Percentiles rank a stretch among this genome's conserved stretches.
Evolutionary conservation across 92 coral and sea anemone species (phyloP).

Genomic region (Diadumene lineata): DNA sequence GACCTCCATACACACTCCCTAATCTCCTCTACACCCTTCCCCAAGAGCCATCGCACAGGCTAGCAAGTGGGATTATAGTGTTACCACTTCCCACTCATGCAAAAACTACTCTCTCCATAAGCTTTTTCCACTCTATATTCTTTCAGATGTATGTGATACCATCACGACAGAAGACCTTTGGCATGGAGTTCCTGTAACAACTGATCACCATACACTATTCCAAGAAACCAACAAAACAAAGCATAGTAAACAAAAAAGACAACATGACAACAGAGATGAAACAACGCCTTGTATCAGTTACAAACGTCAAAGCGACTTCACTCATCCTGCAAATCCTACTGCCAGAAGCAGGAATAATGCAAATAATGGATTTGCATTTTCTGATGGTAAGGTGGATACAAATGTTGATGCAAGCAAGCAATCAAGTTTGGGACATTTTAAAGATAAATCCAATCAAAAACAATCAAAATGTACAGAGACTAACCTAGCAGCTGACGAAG

Average conservation of each 20-base stretch:
- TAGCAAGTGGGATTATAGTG: too few species aligned
- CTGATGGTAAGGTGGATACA: background rate
- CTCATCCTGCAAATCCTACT: background rate
- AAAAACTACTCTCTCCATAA: too few species aligned
- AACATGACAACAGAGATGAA: background rate
- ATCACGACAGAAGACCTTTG: constrained; percentile 14
- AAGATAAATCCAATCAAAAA: too few species aligned
- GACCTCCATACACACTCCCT: too few species aligned
- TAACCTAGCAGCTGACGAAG: background rate
- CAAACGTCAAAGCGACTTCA: background rate
- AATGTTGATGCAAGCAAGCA: background rate
- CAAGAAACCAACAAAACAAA: constrained; percentile 11
- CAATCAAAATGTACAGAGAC: too few species aligned
- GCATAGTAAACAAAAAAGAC: background rate
- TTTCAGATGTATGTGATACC: background rate
- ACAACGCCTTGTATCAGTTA: background rate
- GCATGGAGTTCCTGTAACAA: constrained; percentile 32
- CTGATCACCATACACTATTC: constrained; percentile 13
- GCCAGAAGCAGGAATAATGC: background rate
- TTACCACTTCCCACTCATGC: too few species aligned
- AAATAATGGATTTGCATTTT: background rate
- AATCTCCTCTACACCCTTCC: too few species aligned
- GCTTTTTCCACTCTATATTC: background rate
- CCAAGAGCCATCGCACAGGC: too few species aligned
- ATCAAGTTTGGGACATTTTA: background rate